Base-by-base conservation (phyloP, 1,140 invertebrate species). In the Brachionus angularis region DNA sequence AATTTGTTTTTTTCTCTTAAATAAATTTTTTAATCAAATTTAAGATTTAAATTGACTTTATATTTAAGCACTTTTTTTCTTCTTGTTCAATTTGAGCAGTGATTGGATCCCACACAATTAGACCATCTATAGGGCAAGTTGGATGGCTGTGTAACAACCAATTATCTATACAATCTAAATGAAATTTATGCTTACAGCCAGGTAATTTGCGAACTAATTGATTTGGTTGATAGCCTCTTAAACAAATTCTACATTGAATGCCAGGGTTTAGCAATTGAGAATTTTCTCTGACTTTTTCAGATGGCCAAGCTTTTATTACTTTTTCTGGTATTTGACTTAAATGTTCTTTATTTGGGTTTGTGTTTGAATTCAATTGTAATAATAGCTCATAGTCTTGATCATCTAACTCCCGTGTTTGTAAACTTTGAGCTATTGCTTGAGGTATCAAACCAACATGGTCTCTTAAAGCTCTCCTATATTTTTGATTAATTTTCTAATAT, bases 301-400 rank as follows among this genome's bases (percentile, higher is more conserved):
- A 21, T 5, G 78, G 79, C 27, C 80, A 75, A 12, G 72, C 61
- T n/a, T 78, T 73, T 0, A 81, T 64, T 0, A 75, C 74, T 64
- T 76, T 75, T 58, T 80, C 78, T 5, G 79, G 75, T n/a, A 81
- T 74, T 29, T 52, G 52, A 44, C 61, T 74, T 7, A 71, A 46
- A n/a, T 27, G 16, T 72, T 61, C 29, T 64, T 52, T 29, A 5
- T 44, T 34, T 5, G 23, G 34, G 14, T 31, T 55, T 34, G 31
- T 61, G 50, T 10, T 64, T 31, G 50, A 49, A n/a, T 73, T 18
- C 16, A 82, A 72, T 71, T 80, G 79, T 14, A 78, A 76, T 1
- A 82, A 75, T 4, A 78, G 46, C 49, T 82, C 80, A 74, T 81
- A 82, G 70, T 82, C 80, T 50, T 76, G 71, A 25, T 78, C 77